Percentiles rank a stretch among this genome's conserved stretches.
Conservation (phyloP, 2,113 vertebrate species). For the Cyanistes caeruleus region DNA sequence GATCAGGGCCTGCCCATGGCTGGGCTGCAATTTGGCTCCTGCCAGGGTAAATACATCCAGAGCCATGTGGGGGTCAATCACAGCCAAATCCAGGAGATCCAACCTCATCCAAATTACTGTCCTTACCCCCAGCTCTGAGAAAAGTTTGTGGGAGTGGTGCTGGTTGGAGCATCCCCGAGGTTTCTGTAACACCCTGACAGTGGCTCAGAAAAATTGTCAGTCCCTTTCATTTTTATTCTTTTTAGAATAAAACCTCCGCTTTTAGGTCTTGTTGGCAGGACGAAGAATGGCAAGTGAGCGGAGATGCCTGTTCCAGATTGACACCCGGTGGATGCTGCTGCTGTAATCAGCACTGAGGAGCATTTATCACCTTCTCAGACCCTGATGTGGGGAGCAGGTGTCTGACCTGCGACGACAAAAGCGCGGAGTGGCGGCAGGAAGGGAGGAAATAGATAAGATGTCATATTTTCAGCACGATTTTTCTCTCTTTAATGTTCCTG, state of each 20-base stretch:
- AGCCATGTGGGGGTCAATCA: background rate
- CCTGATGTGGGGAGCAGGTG: slow-evolving; percentile 45
- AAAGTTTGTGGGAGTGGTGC: background rate
- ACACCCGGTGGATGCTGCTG: background rate
- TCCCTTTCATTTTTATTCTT: background rate
- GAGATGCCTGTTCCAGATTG: background rate
- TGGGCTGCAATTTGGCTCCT: background rate
- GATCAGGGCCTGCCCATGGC: background rate
- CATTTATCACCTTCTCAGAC: slow-evolving; percentile 25
- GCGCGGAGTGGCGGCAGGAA: background rate
- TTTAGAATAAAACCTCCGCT: no score
- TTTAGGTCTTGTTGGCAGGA: background rate
- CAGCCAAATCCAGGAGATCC: background rate
- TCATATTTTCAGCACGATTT: slow-evolving; percentile 50
- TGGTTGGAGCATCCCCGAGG: fast-evolving
- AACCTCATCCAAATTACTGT: background rate
- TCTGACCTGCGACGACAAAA: slow-evolving; percentile 51
- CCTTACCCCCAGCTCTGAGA: no score
- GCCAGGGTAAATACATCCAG: background rate
- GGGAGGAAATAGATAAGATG: slow-evolving; percentile 27
- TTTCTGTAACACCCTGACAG: background rate
- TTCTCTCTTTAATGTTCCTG: slow-evolving; percentile 39
- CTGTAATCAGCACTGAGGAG: background rate
- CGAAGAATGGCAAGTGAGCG: background rate
- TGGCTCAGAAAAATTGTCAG: background rate